Percentiles rank a stretch among this genome's conserved stretches.
These are phyloP conservation scores for Xenops minutus DNA, from an alignment of 2,797 vertebrate species.

Conservation along the genomic window DNA sequence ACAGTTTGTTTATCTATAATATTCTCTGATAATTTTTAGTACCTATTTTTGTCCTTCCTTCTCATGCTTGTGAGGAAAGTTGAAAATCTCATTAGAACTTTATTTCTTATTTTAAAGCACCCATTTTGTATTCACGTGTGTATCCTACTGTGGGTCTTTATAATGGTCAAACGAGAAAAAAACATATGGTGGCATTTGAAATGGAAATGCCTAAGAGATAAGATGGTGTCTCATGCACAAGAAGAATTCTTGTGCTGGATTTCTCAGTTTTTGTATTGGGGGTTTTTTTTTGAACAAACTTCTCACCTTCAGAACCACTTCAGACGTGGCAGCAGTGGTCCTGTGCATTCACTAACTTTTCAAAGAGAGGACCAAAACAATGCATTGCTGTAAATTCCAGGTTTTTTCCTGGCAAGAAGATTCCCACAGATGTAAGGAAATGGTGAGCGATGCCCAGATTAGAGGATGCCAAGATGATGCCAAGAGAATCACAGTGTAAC, in stretches of 20 bases:
- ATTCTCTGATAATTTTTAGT: background rate
- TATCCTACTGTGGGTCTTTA: background rate
- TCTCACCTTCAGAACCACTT: background rate
- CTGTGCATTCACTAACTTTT: background rate
- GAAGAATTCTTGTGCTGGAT: background rate
- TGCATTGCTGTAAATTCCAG: background rate
- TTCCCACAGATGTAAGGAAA: background rate
- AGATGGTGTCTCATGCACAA: background rate
- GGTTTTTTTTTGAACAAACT: background rate
- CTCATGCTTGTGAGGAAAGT: background rate
- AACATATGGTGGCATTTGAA: background rate
- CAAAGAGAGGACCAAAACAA: background rate
- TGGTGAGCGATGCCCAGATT: background rate
- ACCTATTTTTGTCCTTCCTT: background rate
- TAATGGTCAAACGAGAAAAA: background rate
- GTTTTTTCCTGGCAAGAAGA: background rate
- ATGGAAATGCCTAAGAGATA: background rate
- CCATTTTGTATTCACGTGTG: background rate
- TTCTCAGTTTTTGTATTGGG: background rate
- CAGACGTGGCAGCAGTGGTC: background rate
- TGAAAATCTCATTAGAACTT: background rate
- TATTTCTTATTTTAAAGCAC: background rate
- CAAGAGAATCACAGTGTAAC: background rate
- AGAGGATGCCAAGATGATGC: background rate
- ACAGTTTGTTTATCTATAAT: background rate